Conservation (phyloP, 1,140 invertebrate genomes). For the Saxidomus purpurata region DNA sequence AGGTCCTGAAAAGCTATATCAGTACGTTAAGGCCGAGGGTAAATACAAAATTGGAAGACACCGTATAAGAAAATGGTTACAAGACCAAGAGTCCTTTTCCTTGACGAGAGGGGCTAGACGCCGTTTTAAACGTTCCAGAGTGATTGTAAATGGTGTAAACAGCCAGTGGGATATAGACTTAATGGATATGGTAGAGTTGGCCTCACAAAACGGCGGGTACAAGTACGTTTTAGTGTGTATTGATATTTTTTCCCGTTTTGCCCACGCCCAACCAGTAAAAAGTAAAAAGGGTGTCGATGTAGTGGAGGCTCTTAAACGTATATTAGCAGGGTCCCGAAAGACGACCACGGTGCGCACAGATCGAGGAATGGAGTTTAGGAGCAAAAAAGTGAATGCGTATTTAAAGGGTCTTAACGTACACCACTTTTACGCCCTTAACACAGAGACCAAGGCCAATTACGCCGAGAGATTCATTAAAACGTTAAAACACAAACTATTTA, state of each 20-base stretch:
- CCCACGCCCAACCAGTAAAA: slow-evolving; percentile 10
- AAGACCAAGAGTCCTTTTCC: slow-evolving; percentile 51
- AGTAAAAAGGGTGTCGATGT: slow-evolving; percentile 31
- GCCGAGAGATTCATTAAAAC: slow-evolving; percentile 29
- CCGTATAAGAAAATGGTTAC: slow-evolving; percentile 51
- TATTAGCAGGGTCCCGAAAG: background rate
- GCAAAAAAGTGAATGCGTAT: background rate
- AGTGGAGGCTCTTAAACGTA: background rate
- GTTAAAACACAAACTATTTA: slow-evolving; percentile 29
- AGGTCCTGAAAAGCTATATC: slow-evolving; percentile 32
- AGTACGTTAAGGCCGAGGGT: background rate
- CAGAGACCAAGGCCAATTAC: slow-evolving; percentile 45
- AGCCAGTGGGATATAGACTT: slow-evolving; percentile 42
- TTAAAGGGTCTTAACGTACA: background rate
- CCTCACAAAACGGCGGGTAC: slow-evolving; percentile 8
- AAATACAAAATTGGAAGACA: slow-evolving; percentile 55
- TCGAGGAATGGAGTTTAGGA: slow-evolving; percentile 30
- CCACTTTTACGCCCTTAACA: slow-evolving; percentile 15
- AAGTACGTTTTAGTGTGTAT: slow-evolving; percentile 21
- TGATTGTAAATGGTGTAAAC: slow-evolving; percentile 12
- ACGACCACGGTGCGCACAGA: background rate
- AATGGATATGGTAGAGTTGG: slow-evolving; percentile 34
- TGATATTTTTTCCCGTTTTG: slow-evolving; percentile 35
- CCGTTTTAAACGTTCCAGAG: background rate
- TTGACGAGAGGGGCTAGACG: slow-evolving; percentile 35